These are phyloP conservation scores for Gallinago undulata DNA, from an alignment of 2,113 vertebrate genomes.

Conservation along the genomic window DNA sequence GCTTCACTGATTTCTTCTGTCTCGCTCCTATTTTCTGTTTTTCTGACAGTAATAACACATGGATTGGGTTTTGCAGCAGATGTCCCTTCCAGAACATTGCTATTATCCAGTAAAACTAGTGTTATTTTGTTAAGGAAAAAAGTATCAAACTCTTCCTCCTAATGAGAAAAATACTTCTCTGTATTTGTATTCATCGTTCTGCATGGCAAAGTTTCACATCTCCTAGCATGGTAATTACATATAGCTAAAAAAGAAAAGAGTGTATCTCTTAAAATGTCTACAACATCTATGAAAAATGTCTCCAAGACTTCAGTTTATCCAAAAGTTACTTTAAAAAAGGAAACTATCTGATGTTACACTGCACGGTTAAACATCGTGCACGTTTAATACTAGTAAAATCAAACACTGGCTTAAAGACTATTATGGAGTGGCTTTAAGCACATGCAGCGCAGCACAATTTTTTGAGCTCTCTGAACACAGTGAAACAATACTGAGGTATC, in stretches of 20 bases:
- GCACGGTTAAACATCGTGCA: neutral
- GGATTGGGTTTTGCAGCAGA: neutral
- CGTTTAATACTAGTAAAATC: neutral
- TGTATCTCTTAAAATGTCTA: neutral
- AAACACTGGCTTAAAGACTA: neutral
- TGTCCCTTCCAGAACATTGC: slow-evolving; percentile 36
- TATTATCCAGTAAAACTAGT: slow-evolving; percentile 73
- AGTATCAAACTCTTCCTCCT: neutral
- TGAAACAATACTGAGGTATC: neutral
- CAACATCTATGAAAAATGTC: neutral
- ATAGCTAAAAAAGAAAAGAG: neutral
- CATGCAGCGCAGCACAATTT: neutral
- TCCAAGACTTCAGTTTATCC: neutral
- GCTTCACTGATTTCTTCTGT: neutral
- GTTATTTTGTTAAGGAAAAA: slow-evolving; percentile 62
- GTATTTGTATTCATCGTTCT: neutral
- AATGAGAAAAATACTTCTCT: neutral
- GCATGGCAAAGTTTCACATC: neutral
- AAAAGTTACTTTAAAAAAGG: neutral
- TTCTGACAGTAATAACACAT: neutral
- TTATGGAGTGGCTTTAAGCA: neutral
- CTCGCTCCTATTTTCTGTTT: neutral
- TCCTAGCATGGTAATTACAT: neutral
- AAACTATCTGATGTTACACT: neutral
- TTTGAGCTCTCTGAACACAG: neutral